phyloP scores from a whole-genome alignment of 2,797 vertebrate species.

The Eospalax fontanierii region DNA sequence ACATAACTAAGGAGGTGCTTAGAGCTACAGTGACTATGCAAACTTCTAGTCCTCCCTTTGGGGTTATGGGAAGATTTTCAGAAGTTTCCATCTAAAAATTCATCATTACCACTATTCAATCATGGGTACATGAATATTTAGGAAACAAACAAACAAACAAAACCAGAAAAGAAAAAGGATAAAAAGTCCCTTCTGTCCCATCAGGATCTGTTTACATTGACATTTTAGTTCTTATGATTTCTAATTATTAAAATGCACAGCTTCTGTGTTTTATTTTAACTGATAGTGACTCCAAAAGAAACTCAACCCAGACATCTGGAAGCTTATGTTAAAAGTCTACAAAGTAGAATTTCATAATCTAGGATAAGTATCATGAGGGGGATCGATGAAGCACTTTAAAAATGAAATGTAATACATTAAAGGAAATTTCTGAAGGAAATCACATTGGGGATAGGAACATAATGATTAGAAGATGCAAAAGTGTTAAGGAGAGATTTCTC shows the following conservation, averaged over 20 bases:
- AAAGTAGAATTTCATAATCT: slow-evolving; percentile 55
- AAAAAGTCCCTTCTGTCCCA: slow-evolving; percentile 38
- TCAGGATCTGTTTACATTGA: slow-evolving; percentile 23
- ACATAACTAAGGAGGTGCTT: background rate
- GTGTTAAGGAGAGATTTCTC: slow-evolving; percentile 15
- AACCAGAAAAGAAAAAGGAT: background rate
- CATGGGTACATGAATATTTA: background rate
- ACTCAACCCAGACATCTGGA: background rate
- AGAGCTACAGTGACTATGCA: background rate
- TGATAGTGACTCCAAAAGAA: background rate
- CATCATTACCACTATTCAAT: background rate
- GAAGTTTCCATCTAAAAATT: slow-evolving; percentile 46
- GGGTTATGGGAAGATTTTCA: slow-evolving; percentile 43
- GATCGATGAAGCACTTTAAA: slow-evolving; percentile 61
- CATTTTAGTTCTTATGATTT: slow-evolving; percentile 54
- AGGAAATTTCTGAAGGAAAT: slow-evolving; percentile 47
- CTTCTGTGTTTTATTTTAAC: slow-evolving; percentile 29
- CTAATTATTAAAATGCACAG: slow-evolving; percentile 43
- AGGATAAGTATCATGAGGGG: background rate
- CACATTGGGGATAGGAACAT: slow-evolving; percentile 32
- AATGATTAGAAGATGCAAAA: slow-evolving; percentile 34
- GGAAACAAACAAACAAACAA: too few relatives aligned
- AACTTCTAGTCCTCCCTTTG: background rate
- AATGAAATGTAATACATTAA: slow-evolving; percentile 53
- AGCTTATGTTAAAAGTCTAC: slow-evolving; percentile 28